Base-by-base conservation (phyloP, 2,888 invertebrate genomes). In the Elysia crispata region DNA sequence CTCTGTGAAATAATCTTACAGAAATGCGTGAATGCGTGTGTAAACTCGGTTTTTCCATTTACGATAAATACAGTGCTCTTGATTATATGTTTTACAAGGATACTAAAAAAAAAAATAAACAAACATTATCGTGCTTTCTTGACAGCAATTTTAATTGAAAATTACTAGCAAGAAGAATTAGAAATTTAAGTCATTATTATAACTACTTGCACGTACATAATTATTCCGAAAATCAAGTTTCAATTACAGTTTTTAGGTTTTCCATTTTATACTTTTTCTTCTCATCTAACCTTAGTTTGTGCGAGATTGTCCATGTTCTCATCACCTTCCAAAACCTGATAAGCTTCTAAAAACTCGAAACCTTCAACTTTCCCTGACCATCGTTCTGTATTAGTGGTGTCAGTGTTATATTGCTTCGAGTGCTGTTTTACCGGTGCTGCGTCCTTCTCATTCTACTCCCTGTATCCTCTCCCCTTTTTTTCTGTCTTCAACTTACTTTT, bases 211-310 rank as follows among this genome's bases (percentile, higher is more conserved):
- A 8, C 3, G 15, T 18, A 60, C n/a, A n/a, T n/a, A n/a, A n/a
- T n/a, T n/a, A n/a, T 60, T 6, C 23, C 5, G 13, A 28, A 23
- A 66, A 25, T 66, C 66, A 23, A 23, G 3, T 15, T 25, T 28
- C 23, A 5, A 25, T 25, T 66, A 66, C 8, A 28, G 3, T 66
- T 30, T 66, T 1, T 5, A 30, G 8, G 5, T 66, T 66, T 66
- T 15, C 66, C 5, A 15, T 66, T 66, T 6, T 66, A 18, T 66
- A 66, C n/a, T 75, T 41, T n/a, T 33, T 75, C 23, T 60, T 62
- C 50, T 75, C 64, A 33, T 62, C 62, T 1, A 23, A 75, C 33
- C n/a, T 75, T 75, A 13, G 62, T 64, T 62, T 75, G 60, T 1
- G 62, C 64, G n/a, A 75, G 60, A 31, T 30, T 23, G 25, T 54